Percentiles rank a stretch among this genome's conserved stretches.
These are phyloP conservation scores for Leuciscus idus DNA, from an alignment of 2,113 vertebrate species.

Conservation along the genomic window DNA sequence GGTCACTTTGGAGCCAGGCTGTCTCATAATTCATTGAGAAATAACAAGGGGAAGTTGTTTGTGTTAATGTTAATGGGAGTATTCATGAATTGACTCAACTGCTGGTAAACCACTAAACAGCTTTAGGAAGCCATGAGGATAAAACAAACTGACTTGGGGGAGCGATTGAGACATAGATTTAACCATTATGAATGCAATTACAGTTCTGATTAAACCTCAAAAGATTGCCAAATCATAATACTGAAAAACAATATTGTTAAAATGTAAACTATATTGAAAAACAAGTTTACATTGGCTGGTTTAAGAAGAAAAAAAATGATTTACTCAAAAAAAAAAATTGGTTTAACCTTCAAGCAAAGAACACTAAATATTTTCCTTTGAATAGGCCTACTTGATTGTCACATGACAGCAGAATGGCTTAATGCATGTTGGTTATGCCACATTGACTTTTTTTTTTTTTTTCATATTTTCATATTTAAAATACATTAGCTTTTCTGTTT, in stretches of 20 bases:
- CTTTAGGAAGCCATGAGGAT: conserved; percentile 8
- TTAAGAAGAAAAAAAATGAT: background rate
- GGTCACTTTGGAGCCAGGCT: conserved; percentile 68
- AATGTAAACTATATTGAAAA: background rate
- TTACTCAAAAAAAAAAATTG: background rate
- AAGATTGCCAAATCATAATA: background rate
- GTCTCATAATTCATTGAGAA: conserved; percentile 71
- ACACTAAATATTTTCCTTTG: background rate
- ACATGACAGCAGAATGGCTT: background rate
- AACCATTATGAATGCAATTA: background rate
- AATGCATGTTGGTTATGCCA: background rate
- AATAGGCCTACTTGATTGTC: background rate
- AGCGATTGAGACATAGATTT: conserved; percentile 7
- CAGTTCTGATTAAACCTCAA: background rate
- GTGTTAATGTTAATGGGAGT: conserved; percentile 52
- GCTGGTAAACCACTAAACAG: conserved; percentile 29
- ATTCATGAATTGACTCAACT: conserved; percentile 28
- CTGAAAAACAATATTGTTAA: background rate
- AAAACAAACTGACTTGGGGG: conserved; percentile 2
- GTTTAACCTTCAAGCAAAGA: background rate
- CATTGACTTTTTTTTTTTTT: background rate
- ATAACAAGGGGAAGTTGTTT: conserved; percentile 66
- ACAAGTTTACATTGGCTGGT: background rate
- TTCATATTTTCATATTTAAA: background rate
- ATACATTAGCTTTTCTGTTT: background rate